Base-by-base conservation (phyloP, 2,113 vertebrate species). In the Tetrao urogallus region DNA sequence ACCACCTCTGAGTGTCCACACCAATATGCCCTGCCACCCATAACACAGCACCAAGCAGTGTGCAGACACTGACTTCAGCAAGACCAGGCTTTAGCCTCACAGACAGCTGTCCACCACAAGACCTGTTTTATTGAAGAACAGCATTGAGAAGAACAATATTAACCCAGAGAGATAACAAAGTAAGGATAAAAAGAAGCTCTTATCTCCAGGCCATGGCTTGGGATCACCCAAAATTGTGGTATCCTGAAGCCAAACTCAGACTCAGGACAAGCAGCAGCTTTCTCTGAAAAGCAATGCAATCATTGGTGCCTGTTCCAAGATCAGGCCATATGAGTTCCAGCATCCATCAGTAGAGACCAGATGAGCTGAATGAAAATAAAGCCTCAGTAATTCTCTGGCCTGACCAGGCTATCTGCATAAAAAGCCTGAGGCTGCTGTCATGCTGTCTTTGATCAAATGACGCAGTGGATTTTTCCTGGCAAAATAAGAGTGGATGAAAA, bases 1-100 rank as follows among this genome's bases (percentile, higher is more conserved):
- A 80, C 5, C 10, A 56, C 50, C 25, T 71, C 24, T 27, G 24
- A 70, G 52, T 28, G 14, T 27, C 13, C 10, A 79, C 5, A 71
- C 36, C 28, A 50, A 11, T 45, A 4, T 5, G 74, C 0, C 0
- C 17, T 85, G 25, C 32, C 20, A 72, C 11, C 12, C 4, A 11
- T 27, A 25, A 5, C 10, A 48, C 6, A 56, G 30, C 48, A 70
- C 13, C 7, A 57, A 65, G 36, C 16, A 45, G 4, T 28, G n/a
- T 8, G 27, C 20, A 11, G 18, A 13, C 32, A 30, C 1, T 20
- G 40, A 54, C 40, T 57, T 65, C 40, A 45, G 3, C 16, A 40
- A n/a, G 38, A 25, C 28, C 13, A 48, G 40, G 34, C 0, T 0
- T 43, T 66, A 61, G 54, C 6, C 8, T 14, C 30, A 28, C 1